These are phyloP conservation scores for Caenorhabditis parvicauda DNA, from an alignment of 2,888 invertebrate genomes.

Conservation along the genomic window DNA sequence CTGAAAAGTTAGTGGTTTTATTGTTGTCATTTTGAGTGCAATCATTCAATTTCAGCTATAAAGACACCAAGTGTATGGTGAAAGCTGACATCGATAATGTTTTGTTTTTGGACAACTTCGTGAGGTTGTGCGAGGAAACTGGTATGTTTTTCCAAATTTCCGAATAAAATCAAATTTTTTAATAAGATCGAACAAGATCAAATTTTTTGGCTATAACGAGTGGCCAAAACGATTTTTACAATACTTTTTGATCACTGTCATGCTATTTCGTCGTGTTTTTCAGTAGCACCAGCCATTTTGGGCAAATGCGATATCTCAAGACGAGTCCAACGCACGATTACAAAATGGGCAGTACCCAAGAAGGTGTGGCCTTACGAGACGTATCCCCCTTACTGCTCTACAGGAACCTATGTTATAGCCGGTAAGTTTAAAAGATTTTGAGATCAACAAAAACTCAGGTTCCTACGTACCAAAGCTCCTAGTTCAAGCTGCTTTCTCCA, in stretches of 20 bases:
- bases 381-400: conserved; percentile 36
- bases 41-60: conserved; percentile 8
- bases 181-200: too few species aligned
- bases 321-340: conserved; percentile 22
- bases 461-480: conserved; percentile 19
- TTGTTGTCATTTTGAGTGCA: background rate
- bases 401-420: conserved; percentile 32
- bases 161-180: too few species aligned
- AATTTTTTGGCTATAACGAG: too few species aligned
- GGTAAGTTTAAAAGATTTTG: conserved; percentile 5
- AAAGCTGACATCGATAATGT: conserved; percentile 44
- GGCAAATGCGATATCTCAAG: conserved; percentile 34
- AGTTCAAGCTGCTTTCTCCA: conserved; percentile 17
- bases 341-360: conserved; percentile 37
- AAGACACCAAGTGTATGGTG: conserved; percentile 27
- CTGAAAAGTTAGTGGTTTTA: background rate
- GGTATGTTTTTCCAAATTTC: too few species aligned
- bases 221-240: too few species aligned
- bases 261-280: background rate
- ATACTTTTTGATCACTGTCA: background rate
- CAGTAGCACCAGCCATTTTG: conserved; percentile 31
- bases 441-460: background rate
- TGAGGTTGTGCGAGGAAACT: conserved; percentile 34
- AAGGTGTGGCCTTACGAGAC: conserved; percentile 17
- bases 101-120: conserved; percentile 26